Conservation (phyloP, 1,140 invertebrate species). For the Bombus pyrosoma region DNA sequence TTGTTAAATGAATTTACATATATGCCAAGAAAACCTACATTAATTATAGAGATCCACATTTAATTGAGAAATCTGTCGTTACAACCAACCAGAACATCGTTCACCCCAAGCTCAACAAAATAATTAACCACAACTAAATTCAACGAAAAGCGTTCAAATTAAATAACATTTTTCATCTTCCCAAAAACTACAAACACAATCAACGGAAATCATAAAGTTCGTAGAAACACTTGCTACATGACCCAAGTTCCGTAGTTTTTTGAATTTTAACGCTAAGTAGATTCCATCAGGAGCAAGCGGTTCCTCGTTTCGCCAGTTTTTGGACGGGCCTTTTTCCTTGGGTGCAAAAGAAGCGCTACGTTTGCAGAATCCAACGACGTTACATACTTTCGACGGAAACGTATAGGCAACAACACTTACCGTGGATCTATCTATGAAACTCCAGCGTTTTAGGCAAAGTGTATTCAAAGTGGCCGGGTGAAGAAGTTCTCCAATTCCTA, state of each 20-base stretch:
- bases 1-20: too few species aligned
- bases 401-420: conserved; percentile 47
- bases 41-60: too few species aligned
- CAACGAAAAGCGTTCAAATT: not conserved
- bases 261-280: not conserved
- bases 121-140: not conserved
- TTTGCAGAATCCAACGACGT: conserved; percentile 44
- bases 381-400: conserved; percentile 16
- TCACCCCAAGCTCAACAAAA: not conserved
- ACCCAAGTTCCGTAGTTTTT: not conserved
- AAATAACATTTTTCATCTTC: not conserved
- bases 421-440: conserved; percentile 49
- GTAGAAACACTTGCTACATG: not conserved
- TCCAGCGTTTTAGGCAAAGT: conserved; percentile 65
- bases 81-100: too few species aligned
- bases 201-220: not conserved
- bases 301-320: not conserved
- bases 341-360: conserved; percentile 2
- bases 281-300: not conserved
- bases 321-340: not conserved
- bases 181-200: not conserved
- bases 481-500: conserved; percentile 64
- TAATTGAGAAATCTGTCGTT: too few species aligned
- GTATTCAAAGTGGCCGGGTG: conserved; percentile 63
- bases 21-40: too few species aligned